Base-by-base conservation (phyloP, 2,113 vertebrate species). In the Dryoscopus gambensis region DNA sequence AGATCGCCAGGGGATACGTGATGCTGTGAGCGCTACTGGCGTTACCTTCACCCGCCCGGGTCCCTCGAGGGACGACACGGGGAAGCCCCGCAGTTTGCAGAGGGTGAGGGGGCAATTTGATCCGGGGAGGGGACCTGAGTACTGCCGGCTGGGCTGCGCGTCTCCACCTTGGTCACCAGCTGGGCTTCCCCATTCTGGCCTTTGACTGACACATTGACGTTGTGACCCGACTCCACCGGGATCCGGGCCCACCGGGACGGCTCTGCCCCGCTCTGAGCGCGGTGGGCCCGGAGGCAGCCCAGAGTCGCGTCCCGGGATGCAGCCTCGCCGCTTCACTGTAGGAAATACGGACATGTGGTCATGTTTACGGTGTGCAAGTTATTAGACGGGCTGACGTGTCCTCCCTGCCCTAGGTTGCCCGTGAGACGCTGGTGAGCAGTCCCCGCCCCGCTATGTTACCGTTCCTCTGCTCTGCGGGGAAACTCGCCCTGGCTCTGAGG, bases 1-100 rank as follows among this genome's bases (percentile, higher is more conserved):
- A 35, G 40, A 64, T 1, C 1, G 18, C 20, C 17, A 2, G 11
- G 35, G 35, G 11, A 59, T 7, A 0, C 0, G 11, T 8, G 75
- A 14, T 31, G 24, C 59, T 44, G 13, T 5, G 64, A n/a, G 33
- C 22, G 3, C 56, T 7, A 0, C 19, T 4, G 25, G 39, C 2
- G 12, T 6, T 14, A 15, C 24, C 40, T 37, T 52, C 30, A 7
- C 10, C 27, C 17, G n/a, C 16, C 19, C 16, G 21, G 10, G 13
- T 42, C 27, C 67, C 10, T 40, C 7, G 23, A 17, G 37, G 35
- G 7, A 28, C 17, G 3, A 3, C 3, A 9, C 6, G 7, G 5
- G 15, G 39, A 2, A 4, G 3, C 6, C 17, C 16, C 1, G 24
- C 50, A 13, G 10, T 14, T 4, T 10, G 62, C 31, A 22, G 35